Evolutionary conservation across 2,113 vertebrate genomes (phyloP).

Genomic region (Pseudolaguvia tuberculata): DNA sequence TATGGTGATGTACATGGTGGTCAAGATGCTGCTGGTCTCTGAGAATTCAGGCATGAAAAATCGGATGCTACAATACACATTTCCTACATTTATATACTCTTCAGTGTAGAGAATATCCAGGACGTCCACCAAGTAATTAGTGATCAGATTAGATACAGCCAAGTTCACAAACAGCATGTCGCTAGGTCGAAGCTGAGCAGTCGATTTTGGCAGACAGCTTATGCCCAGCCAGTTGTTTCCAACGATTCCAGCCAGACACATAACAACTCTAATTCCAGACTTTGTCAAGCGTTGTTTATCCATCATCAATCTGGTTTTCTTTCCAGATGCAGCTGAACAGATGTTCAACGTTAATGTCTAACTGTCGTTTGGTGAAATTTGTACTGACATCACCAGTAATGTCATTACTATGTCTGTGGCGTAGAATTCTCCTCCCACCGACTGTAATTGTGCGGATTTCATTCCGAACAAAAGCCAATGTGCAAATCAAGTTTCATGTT

Average conservation of each 20-base stretch:
- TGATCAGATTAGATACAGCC: conserved; percentile 71
- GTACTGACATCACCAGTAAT: background rate
- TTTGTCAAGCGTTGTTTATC: conserved; percentile 48
- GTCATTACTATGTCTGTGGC: background rate
- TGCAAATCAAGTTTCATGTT: background rate
- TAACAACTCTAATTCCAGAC: conserved; percentile 54
- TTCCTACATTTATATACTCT: conserved; percentile 58
- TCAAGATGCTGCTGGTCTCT: conserved; percentile 70
- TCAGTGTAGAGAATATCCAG: conserved; percentile 61
- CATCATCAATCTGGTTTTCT: conserved; percentile 45
- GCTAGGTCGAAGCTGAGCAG: conserved; percentile 55
- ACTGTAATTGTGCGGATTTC: conserved; percentile 6
- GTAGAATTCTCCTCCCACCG: background rate
- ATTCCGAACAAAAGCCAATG: background rate
- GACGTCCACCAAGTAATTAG: conserved; percentile 69
- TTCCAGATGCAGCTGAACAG: background rate
- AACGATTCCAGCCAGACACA: conserved; percentile 63
- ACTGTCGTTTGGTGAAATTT: background rate
- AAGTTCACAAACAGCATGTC: conserved; percentile 70
- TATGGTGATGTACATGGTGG: conserved; percentile 67
- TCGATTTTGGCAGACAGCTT: conserved; percentile 54
- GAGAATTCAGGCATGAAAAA: conserved; percentile 63
- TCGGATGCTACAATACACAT: conserved; percentile 55
- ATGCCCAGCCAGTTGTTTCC: conserved; percentile 68
- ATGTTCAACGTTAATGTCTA: background rate